A percentile compares a stretch with the other conserved stretches of the same genome.
phyloP scores from a whole-genome alignment of 2,888 invertebrate species.

The Tenthredo mesomela region DNA sequence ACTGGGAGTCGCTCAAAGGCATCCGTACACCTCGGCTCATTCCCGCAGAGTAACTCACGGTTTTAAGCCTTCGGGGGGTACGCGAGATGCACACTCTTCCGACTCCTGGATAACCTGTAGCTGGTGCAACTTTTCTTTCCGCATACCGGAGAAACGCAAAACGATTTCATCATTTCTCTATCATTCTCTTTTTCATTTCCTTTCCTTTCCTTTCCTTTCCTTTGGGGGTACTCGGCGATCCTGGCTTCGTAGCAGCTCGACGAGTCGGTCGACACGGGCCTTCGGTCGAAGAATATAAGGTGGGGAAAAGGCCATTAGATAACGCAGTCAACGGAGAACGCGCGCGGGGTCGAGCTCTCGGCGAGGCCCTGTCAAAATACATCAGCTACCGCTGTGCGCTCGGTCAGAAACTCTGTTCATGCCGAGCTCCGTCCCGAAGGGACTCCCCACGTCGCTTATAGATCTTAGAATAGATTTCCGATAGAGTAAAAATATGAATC shows the following conservation, averaged over 20 bases:
- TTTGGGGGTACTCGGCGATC: not conserved
- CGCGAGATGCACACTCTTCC: not conserved
- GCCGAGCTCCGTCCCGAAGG: not conserved
- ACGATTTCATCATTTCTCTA: not conserved
- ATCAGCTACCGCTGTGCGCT: conserved; percentile 77
- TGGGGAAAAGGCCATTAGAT: conserved; percentile 67
- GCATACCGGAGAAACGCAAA: not conserved
- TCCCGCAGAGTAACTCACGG: not conserved
- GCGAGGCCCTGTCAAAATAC: conserved; percentile 73
- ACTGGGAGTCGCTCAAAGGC: not conserved
- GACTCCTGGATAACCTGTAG: not conserved
- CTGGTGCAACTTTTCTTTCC: not conserved
- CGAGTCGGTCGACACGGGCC: not conserved
- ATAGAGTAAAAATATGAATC: conserved; percentile 41
- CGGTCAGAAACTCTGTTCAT: conserved; percentile 69
- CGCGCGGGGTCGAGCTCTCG: conserved; percentile 62
- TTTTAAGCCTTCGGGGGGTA: not conserved
- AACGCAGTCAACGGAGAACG: conserved; percentile 68
- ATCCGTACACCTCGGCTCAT: not conserved
- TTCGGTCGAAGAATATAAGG: conserved; percentile 56
- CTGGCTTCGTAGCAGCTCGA: not conserved
- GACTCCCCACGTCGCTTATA: conserved; percentile 72
- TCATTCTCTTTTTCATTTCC: not conserved
- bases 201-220: not conserved
- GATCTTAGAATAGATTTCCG: conserved; percentile 49